Base-by-base conservation (phyloP, 2,888 invertebrate genomes). In the Mesorhabditis belari region DNA sequence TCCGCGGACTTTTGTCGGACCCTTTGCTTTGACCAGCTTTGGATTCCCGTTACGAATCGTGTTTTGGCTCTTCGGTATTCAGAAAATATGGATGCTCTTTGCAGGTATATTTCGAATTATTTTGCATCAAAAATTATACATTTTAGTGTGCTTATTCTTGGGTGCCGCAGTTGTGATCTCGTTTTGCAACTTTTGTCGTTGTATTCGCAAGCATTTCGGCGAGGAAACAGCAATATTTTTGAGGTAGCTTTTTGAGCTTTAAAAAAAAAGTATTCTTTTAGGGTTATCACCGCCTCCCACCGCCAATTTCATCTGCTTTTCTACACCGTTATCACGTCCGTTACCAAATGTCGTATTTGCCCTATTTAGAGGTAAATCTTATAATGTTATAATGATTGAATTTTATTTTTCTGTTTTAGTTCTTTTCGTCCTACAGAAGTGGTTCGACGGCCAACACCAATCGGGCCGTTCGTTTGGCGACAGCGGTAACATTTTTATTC, bases 231-330 rank as follows among this genome's bases (percentile, higher is more conserved):
- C 88, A 9, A 63, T 61, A 17, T 82, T 69, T 57, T 65, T 79
- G 5, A 67, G 70, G 64, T 64, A 28, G 19, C 29, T 50, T 9
- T n/a, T 23, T 19, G 27, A 12, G 19, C 2, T 58, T 23, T 50
- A 21, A 21, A 6, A 28, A 19, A n/a, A n/a, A n/a, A n/a, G n/a
- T n/a, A 50, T 29, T 4, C 52, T 53, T 60, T 35, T 55, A 67
- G 69, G 12, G 57, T 84, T 3, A 73, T 96, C 61, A 92, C 91
- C 2, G 87, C 89, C 23, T 88, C 92, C 1, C n/a, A n/a, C n/a
- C n/a, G n/a, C n/a, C 98, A 99, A 82, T 98, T 95, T 83, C 98
- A 99, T 84, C 92, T 96, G 81, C 88, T 95, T 87, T 99, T 92
- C 83, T 98, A 98, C 82, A 87, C 91, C n/a, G n/a, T n/a, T n/a